Conservation (phyloP, 2,888 invertebrate species). For the Criorhina ranunculi region DNA sequence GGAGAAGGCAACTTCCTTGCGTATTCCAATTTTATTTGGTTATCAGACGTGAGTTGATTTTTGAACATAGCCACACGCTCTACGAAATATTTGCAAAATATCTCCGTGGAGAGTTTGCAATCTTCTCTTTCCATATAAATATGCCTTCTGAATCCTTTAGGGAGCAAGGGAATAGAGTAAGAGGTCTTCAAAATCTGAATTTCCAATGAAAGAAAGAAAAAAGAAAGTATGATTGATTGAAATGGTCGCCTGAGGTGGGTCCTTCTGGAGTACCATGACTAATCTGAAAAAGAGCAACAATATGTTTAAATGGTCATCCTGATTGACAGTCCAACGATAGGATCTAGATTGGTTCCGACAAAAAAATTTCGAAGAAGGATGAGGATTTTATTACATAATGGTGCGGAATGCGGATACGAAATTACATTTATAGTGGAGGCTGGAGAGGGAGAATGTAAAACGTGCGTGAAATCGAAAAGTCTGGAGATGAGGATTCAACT, state of each 20-base stretch:
- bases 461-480: too few relatives aligned
- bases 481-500: too few relatives aligned
- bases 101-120: background rate
- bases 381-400: background rate
- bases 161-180: background rate
- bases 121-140: background rate
- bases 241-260: background rate
- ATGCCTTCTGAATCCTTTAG: background rate
- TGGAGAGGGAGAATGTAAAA: too few relatives aligned
- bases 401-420: background rate
- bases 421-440: too few relatives aligned
- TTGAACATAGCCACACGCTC: background rate
- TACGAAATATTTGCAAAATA: conserved; percentile 2
- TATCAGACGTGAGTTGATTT: conserved; percentile 11
- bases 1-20: background rate
- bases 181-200: background rate
- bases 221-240: conserved; percentile 3
- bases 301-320: background rate
- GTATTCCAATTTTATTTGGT: conserved; percentile 6
- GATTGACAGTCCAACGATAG: conserved; percentile 6
- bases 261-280: background rate
- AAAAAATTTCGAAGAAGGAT: too few relatives aligned
- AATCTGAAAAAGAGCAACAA: background rate
- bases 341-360: background rate
- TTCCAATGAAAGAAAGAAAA: background rate